Conservation (phyloP, 2,888 invertebrate species). For the Athripsodes cinereus region DNA sequence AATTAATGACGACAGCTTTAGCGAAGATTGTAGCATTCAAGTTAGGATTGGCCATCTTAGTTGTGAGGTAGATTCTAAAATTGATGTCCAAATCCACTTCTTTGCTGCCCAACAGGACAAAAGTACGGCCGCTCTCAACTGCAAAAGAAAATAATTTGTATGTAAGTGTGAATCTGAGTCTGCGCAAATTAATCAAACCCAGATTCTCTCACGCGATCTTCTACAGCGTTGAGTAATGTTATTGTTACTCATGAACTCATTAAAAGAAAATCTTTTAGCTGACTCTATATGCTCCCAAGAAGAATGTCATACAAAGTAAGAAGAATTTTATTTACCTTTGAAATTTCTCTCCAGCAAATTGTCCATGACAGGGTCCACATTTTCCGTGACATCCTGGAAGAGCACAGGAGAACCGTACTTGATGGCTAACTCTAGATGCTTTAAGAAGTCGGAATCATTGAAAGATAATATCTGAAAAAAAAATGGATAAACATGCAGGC, state of each 20-base stretch:
- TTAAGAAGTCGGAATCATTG: constrained; percentile 77
- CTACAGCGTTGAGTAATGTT: too few relatives aligned
- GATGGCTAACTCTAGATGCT: constrained; percentile 83
- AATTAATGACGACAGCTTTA: constrained; percentile 85
- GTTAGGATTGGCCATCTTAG: constrained; percentile 82
- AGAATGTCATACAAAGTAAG: too few relatives aligned
- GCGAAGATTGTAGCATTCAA: constrained; percentile 84
- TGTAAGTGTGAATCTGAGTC: too few relatives aligned
- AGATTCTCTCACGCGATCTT: too few relatives aligned
- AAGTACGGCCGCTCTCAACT: constrained; percentile 68
- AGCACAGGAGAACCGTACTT: constrained; percentile 84
- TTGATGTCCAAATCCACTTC: constrained; percentile 87
- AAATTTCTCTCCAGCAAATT: constrained; percentile 83
- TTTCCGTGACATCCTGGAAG: constrained; percentile 88
- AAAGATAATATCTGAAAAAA: constrained; percentile 59
- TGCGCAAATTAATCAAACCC: too few relatives aligned
- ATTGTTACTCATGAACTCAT: too few relatives aligned
- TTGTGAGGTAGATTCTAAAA: constrained; percentile 85
- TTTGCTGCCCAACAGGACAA: constrained; percentile 78
- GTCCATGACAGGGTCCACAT: constrained; percentile 86
- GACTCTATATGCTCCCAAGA: too few relatives aligned
- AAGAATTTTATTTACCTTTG: too few relatives aligned
- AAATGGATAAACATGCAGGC: too few relatives aligned
- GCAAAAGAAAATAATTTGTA: constrained; percentile 24
- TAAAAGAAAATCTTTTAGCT: too few relatives aligned